Evolutionary conservation across 2,888 invertebrate species (phyloP), one percentile per base, ranked within the genome.

Genomic region (Melipona beecheii): DNA sequence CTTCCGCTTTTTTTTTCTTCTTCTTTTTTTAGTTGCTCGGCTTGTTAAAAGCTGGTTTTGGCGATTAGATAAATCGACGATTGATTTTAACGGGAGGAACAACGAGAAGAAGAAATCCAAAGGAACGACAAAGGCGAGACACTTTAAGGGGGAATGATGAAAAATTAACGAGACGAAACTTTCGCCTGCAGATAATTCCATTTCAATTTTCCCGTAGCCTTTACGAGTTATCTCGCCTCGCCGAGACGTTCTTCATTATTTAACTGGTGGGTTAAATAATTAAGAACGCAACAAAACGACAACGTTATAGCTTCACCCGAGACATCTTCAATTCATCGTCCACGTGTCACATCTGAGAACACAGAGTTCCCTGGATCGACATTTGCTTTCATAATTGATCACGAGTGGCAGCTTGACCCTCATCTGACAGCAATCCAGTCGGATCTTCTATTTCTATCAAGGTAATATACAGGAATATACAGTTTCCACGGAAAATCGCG

Each of bases 401-500:
- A 36, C n/a, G 58, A 81, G 71, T 54, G 71, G 60, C 81, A 60
- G 81, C 60, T 81, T 60, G 58, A 66, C 64, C 69, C 69, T 49
- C 52, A 43, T 70, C 60, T 50, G 69, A n/a, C 36, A 64, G n/a
- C 50, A 65, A 71, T 50, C 49, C 56, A 56, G 9, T 21, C 9
- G 17, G 50, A 74, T 79, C 68, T 74, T 79, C 62, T 70, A 64
- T 54, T 73, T 73, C 31, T 64, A 36, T 78, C 54, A 27, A 21
- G 15, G 24, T 50, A 68, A 80, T 58, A 64, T n/a, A 13, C 19
- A n/a, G n/a, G 36, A 11, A 43, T 68, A 54, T 36, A 68, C 68
- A 54, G 73, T 81, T 81, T 73, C 54, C 54, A 54, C 43, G 58
- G 58, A 60, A 78, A 73, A 78, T 81, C 60, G n/a, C 62, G 62